Conservation (phyloP, 1,140 invertebrate genomes). For the Carcinoscorpius rotundicauda region DNA sequence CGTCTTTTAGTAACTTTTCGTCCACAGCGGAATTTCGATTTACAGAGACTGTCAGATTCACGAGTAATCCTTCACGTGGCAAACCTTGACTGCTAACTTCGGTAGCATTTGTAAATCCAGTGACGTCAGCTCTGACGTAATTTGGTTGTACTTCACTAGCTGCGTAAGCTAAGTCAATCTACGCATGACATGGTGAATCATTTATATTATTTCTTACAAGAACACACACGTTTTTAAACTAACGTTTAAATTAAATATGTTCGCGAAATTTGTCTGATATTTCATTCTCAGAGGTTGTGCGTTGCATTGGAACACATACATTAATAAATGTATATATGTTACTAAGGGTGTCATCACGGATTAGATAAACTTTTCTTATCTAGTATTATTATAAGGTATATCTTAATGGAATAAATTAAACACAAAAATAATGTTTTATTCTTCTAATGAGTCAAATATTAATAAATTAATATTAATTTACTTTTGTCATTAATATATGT, state of each 20-base stretch:
- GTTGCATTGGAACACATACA: neutral
- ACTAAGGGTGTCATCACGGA: neutral
- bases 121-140: slow-evolving; percentile 53
- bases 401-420: too few relatives aligned
- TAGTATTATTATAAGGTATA: too few relatives aligned
- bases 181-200: neutral
- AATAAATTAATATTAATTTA: neutral
- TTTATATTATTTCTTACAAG: neutral
- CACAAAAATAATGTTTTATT: too few relatives aligned
- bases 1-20: slow-evolving; percentile 27
- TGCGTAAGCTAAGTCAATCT: slow-evolving; percentile 18
- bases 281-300: neutral
- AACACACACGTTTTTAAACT: neutral
- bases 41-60: slow-evolving; percentile 55
- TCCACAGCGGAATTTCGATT: slow-evolving; percentile 24
- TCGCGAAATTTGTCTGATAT: neutral
- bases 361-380: neutral
- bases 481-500: too few relatives aligned
- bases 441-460: neutral
- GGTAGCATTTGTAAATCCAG: neutral
- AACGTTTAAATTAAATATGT: too few relatives aligned
- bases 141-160: slow-evolving; percentile 54
- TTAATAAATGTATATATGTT: neutral
- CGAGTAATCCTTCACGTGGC: slow-evolving; percentile 35
- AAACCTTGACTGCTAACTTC: neutral